These are phyloP conservation scores for Probaryconus sp. DNA, from an alignment of 1,140 invertebrate species.

Conservation along the genomic window DNA sequence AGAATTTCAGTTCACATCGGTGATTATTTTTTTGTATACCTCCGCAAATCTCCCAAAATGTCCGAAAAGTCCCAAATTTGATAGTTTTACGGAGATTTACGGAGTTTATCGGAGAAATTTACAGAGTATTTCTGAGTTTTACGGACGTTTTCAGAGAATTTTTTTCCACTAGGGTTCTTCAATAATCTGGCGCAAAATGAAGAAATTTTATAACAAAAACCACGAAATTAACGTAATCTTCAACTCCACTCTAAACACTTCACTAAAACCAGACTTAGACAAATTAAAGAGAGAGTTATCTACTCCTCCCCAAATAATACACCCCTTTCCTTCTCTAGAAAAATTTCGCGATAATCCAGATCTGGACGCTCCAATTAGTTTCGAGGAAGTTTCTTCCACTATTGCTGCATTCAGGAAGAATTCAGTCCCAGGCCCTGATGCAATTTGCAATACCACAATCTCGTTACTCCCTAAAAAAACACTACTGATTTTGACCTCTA, in stretches of 20 bases:
- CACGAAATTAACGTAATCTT: background rate
- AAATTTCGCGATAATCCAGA: background rate
- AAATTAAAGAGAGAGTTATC: background rate
- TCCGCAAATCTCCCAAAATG: no score
- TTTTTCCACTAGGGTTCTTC: no score
- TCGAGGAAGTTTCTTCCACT: background rate
- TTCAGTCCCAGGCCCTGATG: background rate
- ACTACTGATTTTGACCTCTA: background rate
- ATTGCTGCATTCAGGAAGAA: no score
- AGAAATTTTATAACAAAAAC: constrained; percentile 28
- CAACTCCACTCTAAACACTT: constrained; percentile 17
- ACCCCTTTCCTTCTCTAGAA: background rate
- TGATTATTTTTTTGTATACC: no score
- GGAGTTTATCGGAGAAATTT: no score
- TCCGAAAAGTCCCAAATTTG: no score
- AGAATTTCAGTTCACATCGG: no score
- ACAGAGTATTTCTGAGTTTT: no score
- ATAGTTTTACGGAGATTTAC: no score
- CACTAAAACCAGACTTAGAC: background rate
- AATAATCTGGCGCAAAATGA: constrained; percentile 12
- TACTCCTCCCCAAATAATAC: background rate
- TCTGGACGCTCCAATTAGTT: background rate
- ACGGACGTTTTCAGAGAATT: no score
- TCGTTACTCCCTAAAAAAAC: background rate
- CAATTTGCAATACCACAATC: background rate